Conservation (phyloP, 1,140 invertebrate genomes). For the Apis dorsata region DNA sequence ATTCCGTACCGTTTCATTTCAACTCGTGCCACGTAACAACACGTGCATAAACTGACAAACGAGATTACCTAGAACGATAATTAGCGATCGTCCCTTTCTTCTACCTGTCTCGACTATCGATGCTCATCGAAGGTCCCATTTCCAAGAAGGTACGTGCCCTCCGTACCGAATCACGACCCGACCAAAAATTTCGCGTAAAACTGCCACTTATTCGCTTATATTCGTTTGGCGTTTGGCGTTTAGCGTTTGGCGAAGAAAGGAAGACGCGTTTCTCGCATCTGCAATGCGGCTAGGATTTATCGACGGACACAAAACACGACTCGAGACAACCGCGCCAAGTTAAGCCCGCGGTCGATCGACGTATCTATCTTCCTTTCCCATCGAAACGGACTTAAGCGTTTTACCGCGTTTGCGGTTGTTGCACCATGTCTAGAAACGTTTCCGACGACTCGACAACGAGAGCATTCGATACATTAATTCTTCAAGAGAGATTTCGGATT, state of each 20-base stretch:
- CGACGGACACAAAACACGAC: slow-evolving; percentile 29
- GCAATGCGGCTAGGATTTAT: slow-evolving; percentile 49
- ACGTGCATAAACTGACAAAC: slow-evolving; percentile 27
- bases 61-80: slow-evolving; percentile 39
- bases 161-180: neutral
- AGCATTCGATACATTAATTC: neutral
- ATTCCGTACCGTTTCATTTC: neutral
- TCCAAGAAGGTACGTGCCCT: neutral
- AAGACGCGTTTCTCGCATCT: slow-evolving; percentile 3
- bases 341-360: slow-evolving; percentile 28
- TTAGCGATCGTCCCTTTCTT: slow-evolving; percentile 6
- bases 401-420: slow-evolving; percentile 3
- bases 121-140: neutral
- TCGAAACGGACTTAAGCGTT: slow-evolving; percentile 17
- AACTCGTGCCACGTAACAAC: slow-evolving; percentile 21
- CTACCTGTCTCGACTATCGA: slow-evolving; percentile 9
- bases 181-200: neutral
- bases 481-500: neutral
- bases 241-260: too few species aligned
- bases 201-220: neutral
- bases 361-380: slow-evolving; percentile 4
- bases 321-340: slow-evolving; percentile 23
- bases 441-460: neutral
- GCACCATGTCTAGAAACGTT: neutral
- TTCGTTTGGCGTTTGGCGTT: neutral